Evolutionary conservation across 2,888 invertebrate genomes (phyloP), one percentile per base, ranked within the genome.

Genomic region (Pachycephus smyrnensis): DNA sequence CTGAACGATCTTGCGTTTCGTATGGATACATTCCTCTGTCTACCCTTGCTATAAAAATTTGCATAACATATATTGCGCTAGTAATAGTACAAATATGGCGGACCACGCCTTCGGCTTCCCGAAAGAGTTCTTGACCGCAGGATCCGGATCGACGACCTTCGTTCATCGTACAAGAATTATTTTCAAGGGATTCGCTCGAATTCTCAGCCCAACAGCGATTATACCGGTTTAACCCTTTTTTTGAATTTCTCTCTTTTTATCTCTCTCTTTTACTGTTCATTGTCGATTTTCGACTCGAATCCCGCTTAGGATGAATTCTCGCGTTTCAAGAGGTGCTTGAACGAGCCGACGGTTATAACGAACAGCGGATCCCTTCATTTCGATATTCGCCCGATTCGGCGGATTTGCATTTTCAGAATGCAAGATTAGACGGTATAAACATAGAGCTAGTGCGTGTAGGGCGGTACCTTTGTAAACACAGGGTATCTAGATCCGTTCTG

Each of bases 341-440:
- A 55, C 55, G 55, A 9, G 23, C 82, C 85, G 80, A 82, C 84
- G 80, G 84, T 86, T 55, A 55, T 55, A 55, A 55, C 55, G 55
- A 55, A 55, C 55, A 23, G 40, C 78, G 79, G 82, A 84, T 87
- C 87, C 84, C 83, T 84, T 88, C 83, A 87, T 87, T 87, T 85
- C 75, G 82, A 84, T 82, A 83, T 88, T 88, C 85, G 85, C 86
- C 88, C 84, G 86, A 88, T 89, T 88, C 86, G 84, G 82, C 82
- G 86, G 88, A 89, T 89, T 89, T 89, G 89, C 89, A 89, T 89
- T 85, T 83, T 81, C 83, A 85, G 85, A 87, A 86, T 86, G 86
- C 82, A 83, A 86, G 85, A 89, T 88, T 86, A 85, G 86, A 84
- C 84, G 87, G 86, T 83, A 84, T 84, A 85, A 84, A 86, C 83